Base-by-base conservation (phyloP, 1,140 invertebrate species). In the Zaprionus ornatus region DNA sequence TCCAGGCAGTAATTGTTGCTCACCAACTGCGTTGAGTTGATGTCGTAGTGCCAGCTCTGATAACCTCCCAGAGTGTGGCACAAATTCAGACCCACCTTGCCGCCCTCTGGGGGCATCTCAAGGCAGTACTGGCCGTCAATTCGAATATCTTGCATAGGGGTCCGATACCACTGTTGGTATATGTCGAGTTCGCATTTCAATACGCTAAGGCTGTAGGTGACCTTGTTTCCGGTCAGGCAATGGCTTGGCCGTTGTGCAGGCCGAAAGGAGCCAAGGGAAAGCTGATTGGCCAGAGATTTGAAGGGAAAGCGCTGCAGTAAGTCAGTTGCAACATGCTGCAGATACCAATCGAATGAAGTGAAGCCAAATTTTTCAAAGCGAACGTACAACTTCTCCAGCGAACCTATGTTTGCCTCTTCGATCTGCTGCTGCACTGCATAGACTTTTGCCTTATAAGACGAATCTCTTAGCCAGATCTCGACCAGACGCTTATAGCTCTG, bases 291-390 rank as follows among this genome's bases (percentile, higher is more conserved):
- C n/a, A 9, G 52, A 13, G 67, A 10, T 4, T 27, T 12, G 29
- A 60, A 96, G 4, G 98, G 98, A 93, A 99, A 99, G 77, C 96
- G 96, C 63, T 96, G 95, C 0, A 95, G 94, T n/a, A 99, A 93
- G 93, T 99, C 98, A 93, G 98, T 98, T 0, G 98, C 98, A 29
- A 99, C 94, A 82, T 96, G 95, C 56, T 97, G 95, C 94, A 99
- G 98, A 87, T 98, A 99, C 98, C 98, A 99, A 40, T 96, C 96
- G 92, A 99, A 99, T 0, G 96, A 93, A 92, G 98, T 97, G 92
- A 98, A 99, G 4, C 10, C 1, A 6, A 3, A 12, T 15, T 23
- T 5, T 0, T 23, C 3, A 32, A 50, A 17, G 1, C 2, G 13
- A 0, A n/a, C 5, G 4, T 37, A 21, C 19, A 37, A 21, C 76